phyloP scores from a whole-genome alignment of 2,113 vertebrate species.

The Ginglymostoma cirratum region DNA sequence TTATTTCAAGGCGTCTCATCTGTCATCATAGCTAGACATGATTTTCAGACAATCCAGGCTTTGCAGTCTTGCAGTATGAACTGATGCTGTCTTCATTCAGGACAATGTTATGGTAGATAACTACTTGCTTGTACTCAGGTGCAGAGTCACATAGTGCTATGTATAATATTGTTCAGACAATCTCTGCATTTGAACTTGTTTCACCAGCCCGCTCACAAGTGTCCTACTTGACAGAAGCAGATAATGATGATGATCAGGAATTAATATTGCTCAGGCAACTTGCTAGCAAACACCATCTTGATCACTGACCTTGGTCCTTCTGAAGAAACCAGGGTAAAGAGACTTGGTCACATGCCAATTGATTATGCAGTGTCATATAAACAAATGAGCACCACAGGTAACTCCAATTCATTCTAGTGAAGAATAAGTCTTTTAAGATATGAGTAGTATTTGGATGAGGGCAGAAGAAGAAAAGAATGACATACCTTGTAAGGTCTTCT shows the following conservation, averaged over 20 bases:
- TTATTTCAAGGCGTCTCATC: not conserved
- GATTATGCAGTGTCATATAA: not conserved
- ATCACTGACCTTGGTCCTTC: not conserved
- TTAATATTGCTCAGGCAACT: not conserved
- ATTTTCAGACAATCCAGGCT: not conserved
- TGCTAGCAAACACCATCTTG: not conserved
- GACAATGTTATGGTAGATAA: not conserved
- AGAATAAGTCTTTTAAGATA: not conserved
- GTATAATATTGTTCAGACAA: not conserved
- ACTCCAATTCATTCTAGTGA: not conserved
- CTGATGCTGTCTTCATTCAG: not conserved
- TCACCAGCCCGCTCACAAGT: not conserved
- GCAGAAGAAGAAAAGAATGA: conserved; percentile 4
- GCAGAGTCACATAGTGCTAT: not conserved
- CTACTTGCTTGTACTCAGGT: not conserved
- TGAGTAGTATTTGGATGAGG: not conserved
- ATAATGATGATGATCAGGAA: not conserved
- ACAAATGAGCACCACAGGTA: not conserved
- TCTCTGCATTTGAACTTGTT: not conserved
- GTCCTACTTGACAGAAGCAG: not conserved
- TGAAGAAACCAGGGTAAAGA: not conserved
- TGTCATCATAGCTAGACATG: not conserved
- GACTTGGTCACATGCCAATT: not conserved
- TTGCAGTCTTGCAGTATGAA: not conserved
- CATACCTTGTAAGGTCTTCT: not conserved